Evolutionary conservation across 2,888 invertebrate species (phyloP).

Genomic region (Dromius quadrimaculatus): DNA sequence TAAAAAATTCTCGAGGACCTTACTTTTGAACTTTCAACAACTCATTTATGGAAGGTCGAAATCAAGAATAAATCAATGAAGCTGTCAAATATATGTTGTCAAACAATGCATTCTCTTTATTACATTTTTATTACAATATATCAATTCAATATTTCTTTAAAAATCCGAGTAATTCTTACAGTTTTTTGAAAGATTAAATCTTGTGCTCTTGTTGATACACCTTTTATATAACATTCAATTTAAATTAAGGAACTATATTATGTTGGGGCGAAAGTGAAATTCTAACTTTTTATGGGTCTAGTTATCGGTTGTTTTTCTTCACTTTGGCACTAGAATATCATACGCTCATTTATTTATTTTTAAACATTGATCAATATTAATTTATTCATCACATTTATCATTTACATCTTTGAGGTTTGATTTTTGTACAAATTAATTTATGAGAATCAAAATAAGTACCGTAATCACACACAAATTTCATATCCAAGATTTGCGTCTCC

Average conservation of each 20-base stretch:
- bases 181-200: no score
- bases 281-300: conserved; percentile 13
- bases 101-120: no score
- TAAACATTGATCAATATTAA: conserved; percentile 32
- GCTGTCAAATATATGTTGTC: no score
- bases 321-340: conserved; percentile 35
- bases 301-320: conserved; percentile 6
- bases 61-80: no score
- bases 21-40: no score
- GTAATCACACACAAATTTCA: conserved; percentile 72
- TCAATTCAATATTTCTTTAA: no score
- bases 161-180: no score
- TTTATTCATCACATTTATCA: conserved; percentile 30
- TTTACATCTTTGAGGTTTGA: conserved; percentile 63
- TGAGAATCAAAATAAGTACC: conserved; percentile 70
- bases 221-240: conserved; percentile 25
- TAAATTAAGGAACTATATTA: conserved; percentile 36
- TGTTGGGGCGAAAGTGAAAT: conserved; percentile 30
- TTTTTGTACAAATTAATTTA: conserved; percentile 68
- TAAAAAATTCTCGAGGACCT: no score
- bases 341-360: conserved; percentile 15
- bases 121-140: no score
- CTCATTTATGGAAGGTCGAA: no score
- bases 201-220: no score
- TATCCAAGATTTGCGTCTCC: conserved; percentile 70